Conservation (phyloP, 2,113 vertebrate species). For the Monopterus albus region DNA sequence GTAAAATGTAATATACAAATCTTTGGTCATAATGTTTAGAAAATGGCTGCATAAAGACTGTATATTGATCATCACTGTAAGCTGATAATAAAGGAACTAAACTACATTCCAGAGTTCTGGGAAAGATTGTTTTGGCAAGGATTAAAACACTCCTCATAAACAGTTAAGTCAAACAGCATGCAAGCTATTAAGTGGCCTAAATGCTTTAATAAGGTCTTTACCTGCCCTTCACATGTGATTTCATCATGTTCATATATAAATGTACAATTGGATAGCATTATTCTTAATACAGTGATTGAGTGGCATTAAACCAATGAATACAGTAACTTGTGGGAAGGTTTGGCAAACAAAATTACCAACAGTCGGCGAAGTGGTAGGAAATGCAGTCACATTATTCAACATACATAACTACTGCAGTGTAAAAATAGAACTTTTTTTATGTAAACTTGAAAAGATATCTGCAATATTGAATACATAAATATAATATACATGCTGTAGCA, state of each 20-base stretch:
- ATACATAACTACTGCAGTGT: conserved; percentile 58
- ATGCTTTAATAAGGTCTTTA: conserved; percentile 3
- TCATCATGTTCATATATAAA: conserved; percentile 6
- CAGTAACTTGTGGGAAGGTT: conserved; percentile 66
- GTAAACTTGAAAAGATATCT: conserved; percentile 56
- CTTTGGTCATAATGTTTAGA: neutral
- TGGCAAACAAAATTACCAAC: conserved; percentile 55
- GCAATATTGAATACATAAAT: conserved; percentile 53
- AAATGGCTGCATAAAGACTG: neutral
- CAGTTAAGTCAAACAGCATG: conserved; percentile 3
- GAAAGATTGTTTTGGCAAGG: neutral
- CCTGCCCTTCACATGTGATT: conserved; percentile 16
- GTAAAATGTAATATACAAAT: conserved; percentile 9
- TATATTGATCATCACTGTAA: neutral
- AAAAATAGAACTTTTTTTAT: conserved; percentile 65
- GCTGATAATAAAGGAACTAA: neutral
- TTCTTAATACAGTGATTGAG: conserved; percentile 39
- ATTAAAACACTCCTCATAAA: conserved; percentile 8
- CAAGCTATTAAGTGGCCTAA: conserved; percentile 1
- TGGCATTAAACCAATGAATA: conserved; percentile 67
- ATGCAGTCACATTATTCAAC: conserved; percentile 51
- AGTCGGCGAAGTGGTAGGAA: conserved; percentile 58
- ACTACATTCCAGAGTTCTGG: neutral
- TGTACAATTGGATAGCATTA: conserved; percentile 23
- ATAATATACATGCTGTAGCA: conserved; percentile 75